A percentile compares a stretch with the other conserved stretches of the same genome.
These are phyloP conservation scores for Oscheius sp. DNA, from an alignment of 1,140 invertebrate species.

Conservation along the genomic window DNA sequence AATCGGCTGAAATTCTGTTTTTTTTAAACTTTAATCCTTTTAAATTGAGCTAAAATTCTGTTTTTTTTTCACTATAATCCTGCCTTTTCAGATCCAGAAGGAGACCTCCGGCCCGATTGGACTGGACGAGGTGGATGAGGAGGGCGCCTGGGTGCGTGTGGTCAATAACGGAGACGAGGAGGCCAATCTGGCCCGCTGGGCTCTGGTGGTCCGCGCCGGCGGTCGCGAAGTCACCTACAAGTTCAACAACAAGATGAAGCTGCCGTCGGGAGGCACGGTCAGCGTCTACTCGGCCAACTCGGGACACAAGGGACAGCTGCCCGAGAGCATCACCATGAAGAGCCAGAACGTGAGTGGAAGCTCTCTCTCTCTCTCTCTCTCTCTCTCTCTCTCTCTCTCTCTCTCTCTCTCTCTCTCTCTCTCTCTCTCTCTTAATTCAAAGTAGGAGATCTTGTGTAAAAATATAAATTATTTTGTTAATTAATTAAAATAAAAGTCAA, in stretches of 20 bases:
- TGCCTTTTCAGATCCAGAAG: constrained; percentile 38
- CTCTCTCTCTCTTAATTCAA: no score
- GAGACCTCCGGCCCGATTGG: constrained; percentile 44
- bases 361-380: no score
- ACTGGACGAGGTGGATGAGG: constrained; percentile 54
- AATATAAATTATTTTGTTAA: background rate
- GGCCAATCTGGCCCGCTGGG: constrained; percentile 44
- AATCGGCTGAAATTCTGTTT: no score
- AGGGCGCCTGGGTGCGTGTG: constrained; percentile 51
- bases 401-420: no score
- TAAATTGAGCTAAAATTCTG: no score
- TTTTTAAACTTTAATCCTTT: no score
- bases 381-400: no score
- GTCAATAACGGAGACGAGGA: constrained; percentile 56
- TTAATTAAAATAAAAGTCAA: no score
- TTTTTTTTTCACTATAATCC: constrained; percentile 14
- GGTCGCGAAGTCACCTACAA: constrained; percentile 54
- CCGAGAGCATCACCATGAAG: constrained; percentile 41
- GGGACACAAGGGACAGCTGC: constrained; percentile 35
- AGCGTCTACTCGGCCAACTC: constrained; percentile 37
- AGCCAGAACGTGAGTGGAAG: constrained; percentile 27
- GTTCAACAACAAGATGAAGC: constrained; percentile 47
- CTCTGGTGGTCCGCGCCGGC: constrained; percentile 40
- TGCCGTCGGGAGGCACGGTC: constrained; percentile 20
- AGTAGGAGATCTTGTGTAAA: background rate